Evolutionary conservation across 1,140 invertebrate species (phyloP).

Genomic region (Sitodiplosis mosellana): DNA sequence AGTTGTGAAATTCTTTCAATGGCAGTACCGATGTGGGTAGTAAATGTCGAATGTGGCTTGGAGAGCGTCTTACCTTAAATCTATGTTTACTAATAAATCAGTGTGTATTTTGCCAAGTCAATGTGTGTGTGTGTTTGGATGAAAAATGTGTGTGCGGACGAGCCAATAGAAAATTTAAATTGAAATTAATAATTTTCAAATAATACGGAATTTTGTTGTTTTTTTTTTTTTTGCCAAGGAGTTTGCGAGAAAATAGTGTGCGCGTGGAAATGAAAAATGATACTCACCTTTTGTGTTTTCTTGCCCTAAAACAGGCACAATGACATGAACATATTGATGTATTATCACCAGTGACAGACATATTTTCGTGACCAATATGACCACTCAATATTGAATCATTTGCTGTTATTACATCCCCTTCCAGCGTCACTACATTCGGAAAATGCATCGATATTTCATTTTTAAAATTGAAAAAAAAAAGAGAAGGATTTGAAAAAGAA

Average conservation of each 20-base stretch:
- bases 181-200: too few species aligned
- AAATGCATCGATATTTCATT: too few species aligned
- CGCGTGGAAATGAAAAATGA: background rate
- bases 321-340: constrained; percentile 67
- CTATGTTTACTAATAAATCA: constrained; percentile 21
- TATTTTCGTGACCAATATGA: constrained; percentile 31
- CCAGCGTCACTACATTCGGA: constrained; percentile 71
- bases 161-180: too few species aligned
- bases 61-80: constrained; percentile 48
- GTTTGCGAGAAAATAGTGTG: too few species aligned
- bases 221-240: background rate
- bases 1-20: constrained; percentile 29
- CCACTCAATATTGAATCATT: constrained; percentile 67
- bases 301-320: constrained; percentile 49
- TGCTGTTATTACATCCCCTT: constrained; percentile 88
- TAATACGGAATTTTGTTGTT: too few species aligned
- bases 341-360: constrained; percentile 41
- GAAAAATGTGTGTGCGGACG: constrained; percentile 5
- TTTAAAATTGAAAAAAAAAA: too few species aligned
- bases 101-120: too few species aligned
- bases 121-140: too few species aligned
- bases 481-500: too few species aligned
- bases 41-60: constrained; percentile 51
- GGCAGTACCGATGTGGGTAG: constrained; percentile 43
- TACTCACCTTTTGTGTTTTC: constrained; percentile 22